phyloP scores from a whole-genome alignment of 2,797 vertebrate species.

The Hyperoplus lanceolatus region DNA sequence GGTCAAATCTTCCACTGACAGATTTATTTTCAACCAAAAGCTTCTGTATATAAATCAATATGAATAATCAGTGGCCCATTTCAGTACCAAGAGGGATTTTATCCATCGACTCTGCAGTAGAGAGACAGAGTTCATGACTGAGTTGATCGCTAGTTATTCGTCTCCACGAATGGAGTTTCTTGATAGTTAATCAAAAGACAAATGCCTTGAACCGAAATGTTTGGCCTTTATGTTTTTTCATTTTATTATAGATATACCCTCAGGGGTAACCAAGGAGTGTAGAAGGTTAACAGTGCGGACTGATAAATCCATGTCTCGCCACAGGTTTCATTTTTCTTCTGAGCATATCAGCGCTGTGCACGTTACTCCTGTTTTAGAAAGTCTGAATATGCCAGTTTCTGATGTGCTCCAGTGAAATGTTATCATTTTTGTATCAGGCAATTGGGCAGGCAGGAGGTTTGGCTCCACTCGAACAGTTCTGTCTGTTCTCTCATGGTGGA shows the following conservation, averaged over 20 bases:
- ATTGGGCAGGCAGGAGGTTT: conserved; percentile 66
- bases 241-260: conserved; percentile 25
- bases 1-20: conserved; percentile 27
- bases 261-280: conserved; percentile 14
- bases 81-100: conserved; percentile 48
- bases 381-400: conserved; percentile 68
- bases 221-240: conserved; percentile 36
- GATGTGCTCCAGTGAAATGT: conserved; percentile 71
- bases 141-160: conserved; percentile 32
- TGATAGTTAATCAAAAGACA: conserved; percentile 44
- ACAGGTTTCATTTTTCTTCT: conserved; percentile 58
- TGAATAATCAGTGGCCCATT: conserved; percentile 27
- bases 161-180: conserved; percentile 31
- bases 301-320: conserved; percentile 17
- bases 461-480: conserved; percentile 69
- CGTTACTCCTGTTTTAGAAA: conserved; percentile 63
- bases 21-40: conserved; percentile 37
- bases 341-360: conserved; percentile 58
- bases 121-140: conserved; percentile 25
- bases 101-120: conserved; percentile 32
- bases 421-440: conserved; percentile 76
- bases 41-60: conserved; percentile 42
- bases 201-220: conserved; percentile 35
- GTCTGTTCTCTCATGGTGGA: conserved; percentile 44
- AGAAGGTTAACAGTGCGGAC: conserved; percentile 51